Evolutionary conservation across 2,888 invertebrate genomes (phyloP).

Genomic region (Eledona agricola): DNA sequence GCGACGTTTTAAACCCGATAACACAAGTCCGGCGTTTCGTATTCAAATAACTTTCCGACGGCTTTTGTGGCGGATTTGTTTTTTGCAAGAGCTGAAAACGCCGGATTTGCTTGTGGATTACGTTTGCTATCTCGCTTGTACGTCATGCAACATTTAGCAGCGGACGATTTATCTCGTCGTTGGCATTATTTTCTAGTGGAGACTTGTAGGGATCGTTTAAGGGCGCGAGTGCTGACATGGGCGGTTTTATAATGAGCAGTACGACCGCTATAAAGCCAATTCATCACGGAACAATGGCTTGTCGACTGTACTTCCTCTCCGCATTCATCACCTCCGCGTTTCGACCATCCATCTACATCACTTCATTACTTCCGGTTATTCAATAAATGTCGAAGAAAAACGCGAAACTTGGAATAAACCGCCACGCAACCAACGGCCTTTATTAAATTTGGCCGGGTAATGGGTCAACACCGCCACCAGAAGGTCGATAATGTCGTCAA

Average conservation of each 20-base stretch:
- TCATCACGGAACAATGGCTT: constrained; percentile 43
- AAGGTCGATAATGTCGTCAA: constrained; percentile 22
- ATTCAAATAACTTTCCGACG: constrained; percentile 4
- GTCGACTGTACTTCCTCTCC: constrained; percentile 37
- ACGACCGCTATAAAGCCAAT: constrained; percentile 38
- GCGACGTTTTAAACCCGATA: constrained; percentile 6
- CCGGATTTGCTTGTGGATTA: constrained; percentile 12
- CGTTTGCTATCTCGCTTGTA: constrained; percentile 11
- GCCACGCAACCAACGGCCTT: no score
- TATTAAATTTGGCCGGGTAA: constrained; percentile 17
- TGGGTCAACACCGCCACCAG: constrained; percentile 13
- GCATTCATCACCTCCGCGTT: constrained; percentile 41
- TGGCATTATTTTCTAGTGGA: not conserved
- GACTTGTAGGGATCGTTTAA: constrained; percentile 6
- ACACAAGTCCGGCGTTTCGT: not conserved
- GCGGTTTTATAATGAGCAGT: constrained; percentile 26
- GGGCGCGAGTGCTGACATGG: constrained; percentile 21
- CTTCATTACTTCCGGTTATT: constrained; percentile 43
- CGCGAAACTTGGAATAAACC: not conserved
- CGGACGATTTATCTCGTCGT: not conserved
- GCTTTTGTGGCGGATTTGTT: constrained; percentile 9
- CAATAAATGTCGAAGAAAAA: constrained; percentile 38
- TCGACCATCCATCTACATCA: constrained; percentile 40
- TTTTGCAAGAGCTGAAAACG: constrained; percentile 7
- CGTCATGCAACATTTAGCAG: constrained; percentile 6